Evolutionary conservation across 2,113 vertebrate species (phyloP).

Genomic region (Hippoglossus stenolepis): DNA sequence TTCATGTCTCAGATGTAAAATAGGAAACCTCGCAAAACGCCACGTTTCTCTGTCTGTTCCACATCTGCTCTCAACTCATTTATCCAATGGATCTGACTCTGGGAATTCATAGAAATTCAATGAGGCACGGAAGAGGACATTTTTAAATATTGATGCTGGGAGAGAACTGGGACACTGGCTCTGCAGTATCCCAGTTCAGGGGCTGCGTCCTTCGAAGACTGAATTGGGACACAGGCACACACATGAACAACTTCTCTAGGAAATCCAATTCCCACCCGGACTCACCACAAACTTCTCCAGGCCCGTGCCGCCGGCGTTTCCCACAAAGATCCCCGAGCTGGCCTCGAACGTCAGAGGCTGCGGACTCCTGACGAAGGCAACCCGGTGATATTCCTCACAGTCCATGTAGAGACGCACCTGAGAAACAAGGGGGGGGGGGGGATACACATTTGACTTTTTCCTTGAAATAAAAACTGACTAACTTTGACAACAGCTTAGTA

Average conservation of each 20-base stretch:
- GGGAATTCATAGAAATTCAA: not conserved
- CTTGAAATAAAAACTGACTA: too few relatives aligned
- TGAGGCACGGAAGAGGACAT: not conserved
- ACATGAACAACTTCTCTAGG: too few relatives aligned
- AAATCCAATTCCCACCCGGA: not conserved
- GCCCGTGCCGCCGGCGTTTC: conserved; percentile 91
- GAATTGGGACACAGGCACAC: not conserved
- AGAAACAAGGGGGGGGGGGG: too few relatives aligned
- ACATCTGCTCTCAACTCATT: not conserved
- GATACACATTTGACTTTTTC: too few relatives aligned
- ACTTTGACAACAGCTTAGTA: too few relatives aligned
- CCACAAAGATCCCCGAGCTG: conserved; percentile 94
- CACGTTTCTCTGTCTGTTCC: conserved; percentile 27
- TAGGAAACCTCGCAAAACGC: conserved; percentile 27
- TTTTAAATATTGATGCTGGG: too few relatives aligned
- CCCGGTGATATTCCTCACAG: conserved; percentile 90
- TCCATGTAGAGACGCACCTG: conserved; percentile 89
- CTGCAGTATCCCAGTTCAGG: too few relatives aligned
- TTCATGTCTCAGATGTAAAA: conserved; percentile 37
- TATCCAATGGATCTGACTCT: conserved; percentile 17
- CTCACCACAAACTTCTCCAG: conserved; percentile 92
- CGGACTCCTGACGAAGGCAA: conserved; percentile 84
- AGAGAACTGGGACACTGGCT: too few relatives aligned
- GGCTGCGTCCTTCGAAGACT: too few relatives aligned
- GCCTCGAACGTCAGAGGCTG: conserved; percentile 86